Conservation (phyloP, 2,113 vertebrate genomes). For the Chlamydotis undulata region DNA sequence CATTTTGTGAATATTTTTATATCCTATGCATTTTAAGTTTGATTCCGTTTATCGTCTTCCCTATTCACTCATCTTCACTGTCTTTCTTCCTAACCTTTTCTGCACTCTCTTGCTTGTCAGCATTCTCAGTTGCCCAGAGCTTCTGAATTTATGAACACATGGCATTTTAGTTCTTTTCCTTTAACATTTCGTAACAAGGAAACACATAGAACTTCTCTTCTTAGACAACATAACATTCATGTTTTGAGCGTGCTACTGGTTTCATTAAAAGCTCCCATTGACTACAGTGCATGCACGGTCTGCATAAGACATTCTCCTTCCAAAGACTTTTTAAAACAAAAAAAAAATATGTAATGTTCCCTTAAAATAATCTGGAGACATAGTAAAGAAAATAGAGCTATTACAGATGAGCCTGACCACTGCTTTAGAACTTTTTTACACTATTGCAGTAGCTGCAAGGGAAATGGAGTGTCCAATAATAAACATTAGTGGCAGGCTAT, state of each 20-base stretch:
- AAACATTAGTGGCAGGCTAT: neutral
- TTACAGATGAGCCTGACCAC: neutral
- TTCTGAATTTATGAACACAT: neutral
- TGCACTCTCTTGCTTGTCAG: neutral
- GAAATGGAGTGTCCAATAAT: neutral
- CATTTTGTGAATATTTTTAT: neutral
- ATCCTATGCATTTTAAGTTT: neutral
- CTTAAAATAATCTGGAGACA: constrained; percentile 8
- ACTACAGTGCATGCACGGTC: neutral
- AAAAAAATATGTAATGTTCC: neutral
- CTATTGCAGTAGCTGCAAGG: neutral
- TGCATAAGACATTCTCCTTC: neutral
- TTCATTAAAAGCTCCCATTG: neutral
- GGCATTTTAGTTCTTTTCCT: neutral
- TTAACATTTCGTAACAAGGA: neutral
- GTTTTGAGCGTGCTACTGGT: neutral
- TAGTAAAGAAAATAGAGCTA: neutral
- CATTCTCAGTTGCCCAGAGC: neutral
- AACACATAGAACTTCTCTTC: neutral
- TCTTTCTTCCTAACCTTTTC: neutral
- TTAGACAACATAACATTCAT: neutral
- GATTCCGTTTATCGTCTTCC: neutral
- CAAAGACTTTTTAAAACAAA: neutral
- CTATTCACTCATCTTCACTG: neutral
- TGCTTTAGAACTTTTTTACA: neutral